Conservation (phyloP, 2,888 invertebrate genomes). For the Labia minor region DNA sequence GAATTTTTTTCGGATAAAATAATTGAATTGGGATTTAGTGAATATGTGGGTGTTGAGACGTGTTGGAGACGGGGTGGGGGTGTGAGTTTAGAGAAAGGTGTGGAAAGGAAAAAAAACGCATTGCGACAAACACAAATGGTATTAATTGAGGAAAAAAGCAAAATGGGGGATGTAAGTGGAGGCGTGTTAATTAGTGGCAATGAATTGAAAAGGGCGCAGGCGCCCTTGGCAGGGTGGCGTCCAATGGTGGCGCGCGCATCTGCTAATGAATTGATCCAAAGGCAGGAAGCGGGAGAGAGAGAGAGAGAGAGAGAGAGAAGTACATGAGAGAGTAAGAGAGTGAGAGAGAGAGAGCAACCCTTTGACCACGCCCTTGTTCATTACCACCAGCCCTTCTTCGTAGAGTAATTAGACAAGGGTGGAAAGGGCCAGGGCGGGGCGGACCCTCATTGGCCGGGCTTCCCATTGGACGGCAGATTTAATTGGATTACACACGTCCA, state of each 20-base stretch:
- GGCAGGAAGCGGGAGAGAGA: constrained; percentile 13
- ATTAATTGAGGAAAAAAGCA: not conserved
- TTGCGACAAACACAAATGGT: not conserved
- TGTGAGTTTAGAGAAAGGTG: not conserved
- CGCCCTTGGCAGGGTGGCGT: not conserved
- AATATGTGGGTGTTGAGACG: too few species aligned
- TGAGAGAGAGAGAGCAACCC: constrained; percentile 28
- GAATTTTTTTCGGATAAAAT: too few species aligned
- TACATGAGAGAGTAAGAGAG: too few species aligned
- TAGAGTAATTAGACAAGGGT: constrained; percentile 26
- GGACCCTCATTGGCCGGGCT: constrained; percentile 31
- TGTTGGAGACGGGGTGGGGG: too few species aligned
- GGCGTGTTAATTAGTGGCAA: constrained; percentile 3
- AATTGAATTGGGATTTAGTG: too few species aligned
- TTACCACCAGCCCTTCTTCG: not conserved
- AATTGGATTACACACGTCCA: constrained; percentile 25
- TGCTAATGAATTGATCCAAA: constrained; percentile 17
- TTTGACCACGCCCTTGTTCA: constrained; percentile 24
- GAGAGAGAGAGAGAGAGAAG: constrained; percentile 21
- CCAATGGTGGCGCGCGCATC: constrained; percentile 18
- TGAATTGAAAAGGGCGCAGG: not conserved
- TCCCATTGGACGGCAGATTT: constrained; percentile 21
- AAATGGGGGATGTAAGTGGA: not conserved
- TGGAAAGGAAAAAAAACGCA: not conserved
- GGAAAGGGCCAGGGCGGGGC: constrained; percentile 40